These are phyloP conservation scores for Baccha elongata DNA, from an alignment of 2,888 invertebrate genomes.

Conservation along the genomic window DNA sequence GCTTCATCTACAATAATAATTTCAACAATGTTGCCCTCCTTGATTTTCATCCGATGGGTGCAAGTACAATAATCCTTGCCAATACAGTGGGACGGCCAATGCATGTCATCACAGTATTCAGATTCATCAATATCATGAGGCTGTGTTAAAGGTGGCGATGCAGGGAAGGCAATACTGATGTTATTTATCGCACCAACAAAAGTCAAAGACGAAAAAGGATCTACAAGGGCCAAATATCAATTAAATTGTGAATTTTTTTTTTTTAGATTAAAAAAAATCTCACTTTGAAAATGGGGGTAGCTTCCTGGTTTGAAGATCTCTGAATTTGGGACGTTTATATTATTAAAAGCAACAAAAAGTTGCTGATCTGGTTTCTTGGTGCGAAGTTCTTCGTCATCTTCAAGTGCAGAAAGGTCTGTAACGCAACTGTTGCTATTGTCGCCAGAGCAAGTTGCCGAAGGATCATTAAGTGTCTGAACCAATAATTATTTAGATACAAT, in stretches of 20 bases:
- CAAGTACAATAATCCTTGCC: constrained; percentile 74
- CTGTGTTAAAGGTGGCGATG: constrained; percentile 90
- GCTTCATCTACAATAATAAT: constrained; percentile 79
- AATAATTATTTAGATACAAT: not conserved
- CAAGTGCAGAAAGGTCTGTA: constrained; percentile 70
- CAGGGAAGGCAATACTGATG: constrained; percentile 89
- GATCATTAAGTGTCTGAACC: constrained; percentile 75
- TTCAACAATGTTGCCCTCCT: constrained; percentile 77
- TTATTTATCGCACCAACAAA: constrained; percentile 86
- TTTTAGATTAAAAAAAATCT: constrained; percentile 52
- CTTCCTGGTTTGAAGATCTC: constrained; percentile 74
- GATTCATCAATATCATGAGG: constrained; percentile 76
- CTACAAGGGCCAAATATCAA: constrained; percentile 49
- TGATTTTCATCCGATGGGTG: constrained; percentile 77
- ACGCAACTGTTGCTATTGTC: constrained; percentile 72
- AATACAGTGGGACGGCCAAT: constrained; percentile 73
- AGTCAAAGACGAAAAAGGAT: constrained; percentile 72
- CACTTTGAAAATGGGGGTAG: constrained; percentile 77
- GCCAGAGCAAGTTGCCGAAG: constrained; percentile 75
- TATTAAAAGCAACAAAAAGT: constrained; percentile 76
- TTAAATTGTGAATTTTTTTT: constrained; percentile 30
- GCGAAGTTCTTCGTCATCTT: constrained; percentile 72
- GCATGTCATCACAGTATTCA: constrained; percentile 76
- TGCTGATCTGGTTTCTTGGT: constrained; percentile 75
- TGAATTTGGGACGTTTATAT: constrained; percentile 74